Evolutionary conservation across 2,113 vertebrate species (phyloP).

Genomic region (Egretta garzetta): DNA sequence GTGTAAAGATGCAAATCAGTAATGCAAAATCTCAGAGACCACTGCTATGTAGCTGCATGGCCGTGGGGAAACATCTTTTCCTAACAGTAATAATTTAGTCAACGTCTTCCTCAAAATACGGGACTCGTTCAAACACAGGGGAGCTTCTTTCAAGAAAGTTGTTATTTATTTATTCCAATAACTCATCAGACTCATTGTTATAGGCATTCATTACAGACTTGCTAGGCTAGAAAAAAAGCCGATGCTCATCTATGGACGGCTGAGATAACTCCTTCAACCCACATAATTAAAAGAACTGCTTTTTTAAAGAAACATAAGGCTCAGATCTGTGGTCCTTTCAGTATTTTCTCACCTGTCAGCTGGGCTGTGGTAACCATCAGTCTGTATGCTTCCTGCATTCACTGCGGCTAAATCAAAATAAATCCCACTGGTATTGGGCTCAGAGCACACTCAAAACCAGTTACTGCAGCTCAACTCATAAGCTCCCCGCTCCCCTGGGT

Average conservation of each 20-base stretch:
- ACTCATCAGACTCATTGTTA: neutral
- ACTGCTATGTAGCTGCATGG: neutral
- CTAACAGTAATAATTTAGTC: neutral
- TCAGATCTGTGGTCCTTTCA: neutral
- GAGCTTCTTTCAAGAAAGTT: neutral
- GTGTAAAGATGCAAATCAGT: neutral
- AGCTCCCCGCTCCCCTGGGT: neutral
- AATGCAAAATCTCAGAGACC: neutral
- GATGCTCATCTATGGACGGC: neutral
- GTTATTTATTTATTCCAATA: neutral
- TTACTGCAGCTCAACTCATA: neutral
- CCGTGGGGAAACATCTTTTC: neutral
- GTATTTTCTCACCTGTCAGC: neutral
- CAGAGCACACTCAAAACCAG: neutral
- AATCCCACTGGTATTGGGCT: neutral
- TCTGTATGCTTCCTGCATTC: neutral
- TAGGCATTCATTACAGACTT: neutral
- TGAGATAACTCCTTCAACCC: neutral
- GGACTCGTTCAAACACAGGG: accelerated
- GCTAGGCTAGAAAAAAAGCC: neutral
- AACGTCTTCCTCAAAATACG: neutral
- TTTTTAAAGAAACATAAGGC: neutral
- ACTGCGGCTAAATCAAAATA: neutral
- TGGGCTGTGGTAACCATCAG: neutral
- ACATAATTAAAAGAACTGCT: neutral